Percentiles rank a stretch among this genome's conserved stretches.
Conservation (phyloP, 2,888 invertebrate species). For the Bruchidius siliquastri region DNA sequence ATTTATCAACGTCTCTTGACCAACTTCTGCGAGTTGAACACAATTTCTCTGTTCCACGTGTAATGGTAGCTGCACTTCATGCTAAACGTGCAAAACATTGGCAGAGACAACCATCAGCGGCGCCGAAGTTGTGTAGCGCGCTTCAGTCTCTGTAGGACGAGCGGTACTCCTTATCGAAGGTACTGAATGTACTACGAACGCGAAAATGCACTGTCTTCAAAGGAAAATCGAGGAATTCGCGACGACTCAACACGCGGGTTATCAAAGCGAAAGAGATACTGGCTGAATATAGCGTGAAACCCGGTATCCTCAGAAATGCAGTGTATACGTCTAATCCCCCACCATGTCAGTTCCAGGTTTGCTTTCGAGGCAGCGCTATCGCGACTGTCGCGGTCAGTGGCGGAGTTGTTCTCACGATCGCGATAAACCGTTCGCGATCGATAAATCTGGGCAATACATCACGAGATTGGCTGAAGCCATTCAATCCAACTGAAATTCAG, state of each 20-base stretch:
- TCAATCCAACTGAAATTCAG: too few relatives aligned
- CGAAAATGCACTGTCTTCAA: neutral
- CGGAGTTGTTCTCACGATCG: neutral
- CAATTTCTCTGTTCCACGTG: slow-evolving; percentile 90
- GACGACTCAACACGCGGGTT: neutral
- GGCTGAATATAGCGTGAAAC: neutral
- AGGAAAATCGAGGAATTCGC: neutral
- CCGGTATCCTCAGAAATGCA: neutral
- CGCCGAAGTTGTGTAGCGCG: slow-evolving; percentile 11
- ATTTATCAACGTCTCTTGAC: slow-evolving; percentile 82
- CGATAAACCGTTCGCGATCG: too few relatives aligned
- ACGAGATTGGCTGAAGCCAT: too few relatives aligned
- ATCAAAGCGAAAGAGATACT: neutral
- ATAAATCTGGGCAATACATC: too few relatives aligned
- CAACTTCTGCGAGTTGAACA: slow-evolving; percentile 87
- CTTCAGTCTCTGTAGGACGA: neutral
- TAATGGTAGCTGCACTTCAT: slow-evolving; percentile 79
- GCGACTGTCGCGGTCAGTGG: neutral
- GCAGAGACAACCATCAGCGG: slow-evolving; percentile 40
- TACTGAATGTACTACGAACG: neutral
- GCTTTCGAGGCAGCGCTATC: neutral
- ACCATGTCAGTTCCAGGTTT: neutral
- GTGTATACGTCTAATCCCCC: neutral
- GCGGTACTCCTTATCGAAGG: neutral
- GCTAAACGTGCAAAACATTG: slow-evolving; percentile 50